Conservation (phyloP, 2,888 invertebrate species). For the Terebella lapidaria region DNA sequence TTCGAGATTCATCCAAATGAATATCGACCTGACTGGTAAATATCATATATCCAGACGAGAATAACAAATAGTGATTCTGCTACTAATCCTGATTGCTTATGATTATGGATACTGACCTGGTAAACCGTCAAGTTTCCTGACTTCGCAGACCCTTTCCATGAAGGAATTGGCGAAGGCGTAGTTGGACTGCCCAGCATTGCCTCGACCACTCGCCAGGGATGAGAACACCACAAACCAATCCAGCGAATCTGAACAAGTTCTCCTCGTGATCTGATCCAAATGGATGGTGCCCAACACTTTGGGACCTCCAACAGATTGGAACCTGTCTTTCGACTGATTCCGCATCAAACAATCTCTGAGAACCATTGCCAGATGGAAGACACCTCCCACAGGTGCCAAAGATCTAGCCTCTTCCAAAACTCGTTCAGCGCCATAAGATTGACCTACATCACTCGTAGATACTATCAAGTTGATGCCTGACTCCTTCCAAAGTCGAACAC, state of each 20-base stretch:
- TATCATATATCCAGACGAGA: too few species aligned
- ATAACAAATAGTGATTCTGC: too few species aligned
- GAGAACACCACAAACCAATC: neutral
- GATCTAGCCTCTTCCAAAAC: neutral
- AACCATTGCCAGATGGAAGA: too few species aligned
- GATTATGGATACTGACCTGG: too few species aligned
- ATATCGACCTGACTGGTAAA: too few species aligned
- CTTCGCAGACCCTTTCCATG: neutral
- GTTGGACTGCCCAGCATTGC: neutral
- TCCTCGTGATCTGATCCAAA: neutral
- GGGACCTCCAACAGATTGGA: conserved; percentile 56
- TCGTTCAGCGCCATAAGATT: neutral
- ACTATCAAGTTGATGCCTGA: too few species aligned
- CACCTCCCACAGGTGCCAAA: conserved; percentile 67
- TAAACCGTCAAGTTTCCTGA: neutral
- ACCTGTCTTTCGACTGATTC: neutral
- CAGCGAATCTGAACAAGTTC: neutral
- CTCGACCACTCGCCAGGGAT: neutral
- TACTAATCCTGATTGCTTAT: too few species aligned
- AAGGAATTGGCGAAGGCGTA: too few species aligned
- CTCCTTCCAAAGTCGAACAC: conserved; percentile 55
- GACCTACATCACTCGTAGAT: neutral
- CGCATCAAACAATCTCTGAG: too few species aligned
- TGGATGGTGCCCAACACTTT: conserved; percentile 73
- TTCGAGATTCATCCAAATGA: too few species aligned